Evolutionary conservation across 1,140 invertebrate genomes (phyloP).

Genomic region (Battus philenor): DNA sequence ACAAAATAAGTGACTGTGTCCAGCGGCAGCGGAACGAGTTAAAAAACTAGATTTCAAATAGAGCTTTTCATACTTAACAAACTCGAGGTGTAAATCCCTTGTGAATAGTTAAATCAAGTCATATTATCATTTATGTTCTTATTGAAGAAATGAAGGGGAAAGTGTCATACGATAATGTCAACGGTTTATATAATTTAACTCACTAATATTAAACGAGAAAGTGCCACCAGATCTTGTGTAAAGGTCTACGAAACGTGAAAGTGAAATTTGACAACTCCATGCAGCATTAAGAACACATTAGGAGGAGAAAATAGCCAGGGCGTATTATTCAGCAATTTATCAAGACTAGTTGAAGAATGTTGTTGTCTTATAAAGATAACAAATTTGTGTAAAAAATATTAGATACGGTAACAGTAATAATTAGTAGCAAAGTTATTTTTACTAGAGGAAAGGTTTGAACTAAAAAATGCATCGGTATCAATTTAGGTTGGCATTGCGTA

Average conservation of each 20-base stretch:
- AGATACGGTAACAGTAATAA: no score
- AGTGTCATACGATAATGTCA: neutral
- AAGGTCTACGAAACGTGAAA: conserved; percentile 42
- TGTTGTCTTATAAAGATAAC: no score
- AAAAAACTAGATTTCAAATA: conserved; percentile 62
- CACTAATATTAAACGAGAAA: conserved; percentile 13
- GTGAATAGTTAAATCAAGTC: no score
- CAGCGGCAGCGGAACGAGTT: conserved; percentile 48
- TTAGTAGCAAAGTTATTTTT: no score
- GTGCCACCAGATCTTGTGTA: conserved; percentile 25
- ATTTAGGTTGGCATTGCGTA: conserved; percentile 31
- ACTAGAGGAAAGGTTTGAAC: conserved; percentile 12
- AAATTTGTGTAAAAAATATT: no score
- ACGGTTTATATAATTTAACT: conserved; percentile 3
- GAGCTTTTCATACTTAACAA: conserved; percentile 68
- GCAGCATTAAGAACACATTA: conserved; percentile 71
- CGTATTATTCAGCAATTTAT: conserved; percentile 65
- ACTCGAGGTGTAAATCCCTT: conserved; percentile 48
- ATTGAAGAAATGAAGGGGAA: no score
- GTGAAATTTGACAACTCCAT: conserved; percentile 61
- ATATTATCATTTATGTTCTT: no score
- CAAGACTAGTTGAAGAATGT: no score
- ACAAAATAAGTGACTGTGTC: conserved; percentile 62
- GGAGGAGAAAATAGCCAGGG: conserved; percentile 40
- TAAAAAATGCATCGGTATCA: conserved; percentile 28